Base-by-base conservation (phyloP, 2,113 vertebrate species). In the Pholis gunnellus region DNA sequence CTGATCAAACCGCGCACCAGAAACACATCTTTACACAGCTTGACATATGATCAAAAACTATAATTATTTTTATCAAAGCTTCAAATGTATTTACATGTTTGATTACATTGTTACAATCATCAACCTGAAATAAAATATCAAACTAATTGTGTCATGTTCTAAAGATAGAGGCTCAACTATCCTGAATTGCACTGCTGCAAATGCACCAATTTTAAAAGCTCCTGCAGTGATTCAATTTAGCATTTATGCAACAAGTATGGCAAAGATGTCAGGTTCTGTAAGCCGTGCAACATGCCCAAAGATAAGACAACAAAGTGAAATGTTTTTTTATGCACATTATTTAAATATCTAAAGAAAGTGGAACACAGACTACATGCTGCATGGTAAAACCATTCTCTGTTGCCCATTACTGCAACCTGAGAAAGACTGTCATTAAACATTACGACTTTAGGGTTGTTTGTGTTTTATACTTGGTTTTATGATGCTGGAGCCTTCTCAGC, bases 391-490 rank as follows among this genome's bases (percentile, higher is more conserved):
- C 81, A 88, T 92, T 92, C 92, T 88, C 88, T 92, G 87, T 87
- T 91, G 89, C 90, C 90, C 92, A 89, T 96, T 93, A 94, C 90
- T 93, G 94, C 94, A 95, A 95, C 93, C 91, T 87, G 94, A 94
- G 93, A 91, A 94, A 95, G 94, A 89, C 95, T 96, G 95, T 94
- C 96, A 96, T 97, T 96, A 95, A 97, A 97, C 95, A 95, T 95
- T 96, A 96, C 93, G 95, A 96, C 96, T 97, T 96, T 92, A 94
- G 94, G 96, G 95, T 95, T 96, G 96, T 95, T 96, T 95, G 95
- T 95, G 94, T 96, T 96, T 96, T 95, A 95, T 95, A 95, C 95
- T 94, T 93, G 95, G 94, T 95, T 97, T 97, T 97, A 97, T 95
- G 96, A 94, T 93, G 96, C 95, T 93, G 95, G 94, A 93, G 89